These are phyloP conservation scores for Pristiophorus japonicus DNA, from an alignment of 2,113 vertebrate genomes.

Conservation along the genomic window DNA sequence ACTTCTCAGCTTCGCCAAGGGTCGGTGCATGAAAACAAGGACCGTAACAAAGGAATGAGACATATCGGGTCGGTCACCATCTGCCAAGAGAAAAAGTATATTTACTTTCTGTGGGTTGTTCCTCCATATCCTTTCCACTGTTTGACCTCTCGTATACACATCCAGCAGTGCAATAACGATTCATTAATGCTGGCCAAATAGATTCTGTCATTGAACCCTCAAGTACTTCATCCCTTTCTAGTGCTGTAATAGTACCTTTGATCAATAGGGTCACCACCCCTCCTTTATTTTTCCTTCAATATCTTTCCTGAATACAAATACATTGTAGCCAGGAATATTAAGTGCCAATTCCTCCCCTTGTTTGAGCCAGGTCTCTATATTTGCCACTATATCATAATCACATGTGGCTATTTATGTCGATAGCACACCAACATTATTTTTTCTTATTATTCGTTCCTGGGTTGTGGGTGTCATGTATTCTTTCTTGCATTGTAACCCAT, in stretches of 20 bases:
- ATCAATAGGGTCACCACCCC: neutral
- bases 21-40: neutral
- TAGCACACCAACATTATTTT: too few relatives aligned
- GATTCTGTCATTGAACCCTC: neutral
- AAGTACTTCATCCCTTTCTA: neutral
- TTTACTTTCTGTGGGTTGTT: neutral
- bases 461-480: too few relatives aligned
- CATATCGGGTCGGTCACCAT: neutral
- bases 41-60: neutral
- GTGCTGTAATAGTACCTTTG: neutral
- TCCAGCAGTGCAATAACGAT: neutral
- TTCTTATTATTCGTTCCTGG: too few relatives aligned
- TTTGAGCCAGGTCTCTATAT: too few relatives aligned
- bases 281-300: neutral
- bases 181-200: neutral
- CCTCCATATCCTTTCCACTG: neutral
- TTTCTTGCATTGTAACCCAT: too few relatives aligned
- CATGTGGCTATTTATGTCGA: neutral
- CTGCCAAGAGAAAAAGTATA: neutral
- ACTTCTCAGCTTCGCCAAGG: neutral
- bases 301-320: too few relatives aligned
- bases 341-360: neutral
- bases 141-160: neutral
- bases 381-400: neutral
- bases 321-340: neutral